Evolutionary conservation across 2,888 invertebrate genomes (phyloP), one percentile per base, ranked within the genome.

Genomic region (Danaus chrysippus): DNA sequence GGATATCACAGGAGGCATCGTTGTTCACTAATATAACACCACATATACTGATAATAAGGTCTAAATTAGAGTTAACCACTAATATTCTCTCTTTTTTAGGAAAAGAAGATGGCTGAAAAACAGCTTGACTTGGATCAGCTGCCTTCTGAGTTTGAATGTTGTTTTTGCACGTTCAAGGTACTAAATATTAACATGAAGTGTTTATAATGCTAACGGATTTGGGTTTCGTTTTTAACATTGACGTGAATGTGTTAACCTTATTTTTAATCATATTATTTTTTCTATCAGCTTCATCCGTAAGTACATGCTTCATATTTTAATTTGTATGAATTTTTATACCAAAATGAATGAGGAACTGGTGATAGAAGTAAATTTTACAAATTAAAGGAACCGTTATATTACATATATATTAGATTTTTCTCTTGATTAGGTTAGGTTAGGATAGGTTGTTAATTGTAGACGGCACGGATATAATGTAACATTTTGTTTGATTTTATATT

Each of bases 101-200:
- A 93, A 87, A 93, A 94, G 94, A 94, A 93, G 93, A 92, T 91
- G 86, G 93, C 92, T 90, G 93, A 93, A 83, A 93, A 93, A 91
- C 92, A 92, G 88, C 94, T 95, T 89, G 93, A 93, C 93, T 92
- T 94, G 92, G 96, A 96, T 93, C 96, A 97, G 93, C 93, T 96
- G 91, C 96, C 96, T 92, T 96, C 96, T 93, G 97, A 97, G 93
- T 96, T 96, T 94, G 97, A 97, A 94, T 97, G 97, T 95, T 97
- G 97, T 94, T 97, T 96, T 95, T 97, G 97, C 94, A 96, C 96
- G 92, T 95, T 96, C 89, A 97, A 97, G 96, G 97, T 97, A 95
- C 87, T 90, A 88, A 89, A 77, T 79, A 83, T 83, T 88, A 89
- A 88, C 74, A 67, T 43, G 13, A 34, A 17, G 13, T 23, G n/a